Conservation (phyloP, 2,888 invertebrate species). For the Trachelus tabidus region DNA sequence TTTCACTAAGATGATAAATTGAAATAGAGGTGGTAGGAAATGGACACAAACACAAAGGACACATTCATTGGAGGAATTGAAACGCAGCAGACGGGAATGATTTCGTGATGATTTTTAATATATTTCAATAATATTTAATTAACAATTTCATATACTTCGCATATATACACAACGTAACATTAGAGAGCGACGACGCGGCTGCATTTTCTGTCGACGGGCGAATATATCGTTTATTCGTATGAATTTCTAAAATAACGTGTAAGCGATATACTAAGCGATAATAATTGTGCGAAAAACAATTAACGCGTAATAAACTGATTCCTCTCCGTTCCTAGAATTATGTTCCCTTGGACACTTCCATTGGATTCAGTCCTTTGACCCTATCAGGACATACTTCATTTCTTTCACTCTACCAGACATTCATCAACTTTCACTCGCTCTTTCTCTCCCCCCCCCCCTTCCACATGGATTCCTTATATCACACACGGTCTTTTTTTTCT, state of each 20-base stretch:
- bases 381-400: neutral
- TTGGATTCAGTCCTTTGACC: neutral
- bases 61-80: slow-evolving; percentile 33
- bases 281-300: neutral
- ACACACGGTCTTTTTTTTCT: neutral
- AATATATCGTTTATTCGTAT: neutral
- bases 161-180: slow-evolving; percentile 53
- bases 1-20: neutral
- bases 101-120: slow-evolving; percentile 46
- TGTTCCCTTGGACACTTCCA: neutral
- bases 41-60: neutral
- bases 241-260: neutral
- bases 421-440: neutral
- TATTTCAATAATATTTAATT: slow-evolving; percentile 54
- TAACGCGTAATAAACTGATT: neutral
- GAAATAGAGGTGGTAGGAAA: neutral
- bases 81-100: slow-evolving; percentile 39
- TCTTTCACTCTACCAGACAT: neutral
- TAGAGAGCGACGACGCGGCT: slow-evolving; percentile 31
- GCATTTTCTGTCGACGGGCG: neutral
- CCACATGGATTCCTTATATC: neutral
- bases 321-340: neutral
- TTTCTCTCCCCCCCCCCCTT: too few relatives aligned
- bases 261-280: neutral
- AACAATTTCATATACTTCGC: slow-evolving; percentile 47